Conservation (phyloP, 2,888 invertebrate species). For the Drosophila robusta region DNA sequence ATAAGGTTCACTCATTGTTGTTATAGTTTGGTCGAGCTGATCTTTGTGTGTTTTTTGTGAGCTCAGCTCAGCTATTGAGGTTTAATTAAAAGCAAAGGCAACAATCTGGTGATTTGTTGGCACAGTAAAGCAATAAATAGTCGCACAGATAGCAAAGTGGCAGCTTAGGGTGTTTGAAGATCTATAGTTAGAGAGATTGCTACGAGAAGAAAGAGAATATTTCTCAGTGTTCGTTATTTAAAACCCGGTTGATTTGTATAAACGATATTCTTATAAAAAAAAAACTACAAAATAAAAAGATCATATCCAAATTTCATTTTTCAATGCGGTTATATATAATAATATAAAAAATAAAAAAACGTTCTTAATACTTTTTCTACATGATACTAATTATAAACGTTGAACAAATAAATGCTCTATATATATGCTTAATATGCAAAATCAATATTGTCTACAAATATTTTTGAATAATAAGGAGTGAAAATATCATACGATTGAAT, state of each 20-base stretch:
- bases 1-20: constrained; percentile 24
- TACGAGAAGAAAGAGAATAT: background rate
- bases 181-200: background rate
- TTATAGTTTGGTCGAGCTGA: constrained; percentile 29
- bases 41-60: constrained; percentile 30
- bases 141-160: constrained; percentile 17
- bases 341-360: background rate
- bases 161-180: background rate
- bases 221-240: background rate
- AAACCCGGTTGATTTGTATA: background rate
- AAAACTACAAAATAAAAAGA: background rate
- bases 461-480: background rate
- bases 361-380: too few relatives aligned
- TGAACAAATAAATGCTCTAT: too few relatives aligned
- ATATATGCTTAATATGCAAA: too few relatives aligned
- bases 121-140: constrained; percentile 39
- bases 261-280: background rate
- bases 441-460: too few relatives aligned
- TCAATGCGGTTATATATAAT: background rate
- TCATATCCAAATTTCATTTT: background rate
- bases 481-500: background rate
- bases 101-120: constrained; percentile 44
- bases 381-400: too few relatives aligned
- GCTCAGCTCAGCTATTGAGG: constrained; percentile 36
- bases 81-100: constrained; percentile 33